Conservation (phyloP, 92 coral and sea anemone genomes). For the Epizoanthus illoricatus region DNA sequence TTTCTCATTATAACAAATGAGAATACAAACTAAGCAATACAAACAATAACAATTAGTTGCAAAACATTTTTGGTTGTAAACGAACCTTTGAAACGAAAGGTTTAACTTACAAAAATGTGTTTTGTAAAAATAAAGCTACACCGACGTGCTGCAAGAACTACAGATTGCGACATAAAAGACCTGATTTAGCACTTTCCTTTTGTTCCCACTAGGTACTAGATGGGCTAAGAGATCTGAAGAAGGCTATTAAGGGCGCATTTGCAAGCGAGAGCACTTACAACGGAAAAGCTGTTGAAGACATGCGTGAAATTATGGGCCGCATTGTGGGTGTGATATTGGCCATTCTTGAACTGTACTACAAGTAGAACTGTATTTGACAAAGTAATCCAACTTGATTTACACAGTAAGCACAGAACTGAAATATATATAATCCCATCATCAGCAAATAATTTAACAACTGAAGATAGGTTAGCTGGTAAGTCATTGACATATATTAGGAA, state of each 20-base stretch:
- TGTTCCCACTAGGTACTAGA: conserved; percentile 61
- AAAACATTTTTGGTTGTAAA: too few relatives aligned
- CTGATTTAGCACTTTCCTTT: background rate
- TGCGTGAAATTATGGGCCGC: conserved; percentile 69
- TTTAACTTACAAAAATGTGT: too few relatives aligned
- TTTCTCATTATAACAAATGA: too few relatives aligned
- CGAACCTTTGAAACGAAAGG: too few relatives aligned
- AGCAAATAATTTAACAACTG: too few relatives aligned
- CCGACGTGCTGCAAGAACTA: too few relatives aligned
- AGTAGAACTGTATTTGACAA: conserved; percentile 2
- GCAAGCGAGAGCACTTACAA: conserved; percentile 81
- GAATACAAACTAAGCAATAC: too few relatives aligned
- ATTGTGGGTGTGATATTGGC: conserved; percentile 66
- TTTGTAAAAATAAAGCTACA: too few relatives aligned
- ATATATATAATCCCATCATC: background rate
- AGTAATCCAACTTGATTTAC: too few relatives aligned
- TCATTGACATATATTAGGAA: too few relatives aligned
- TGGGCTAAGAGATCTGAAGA: conserved; percentile 65
- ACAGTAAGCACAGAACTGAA: background rate
- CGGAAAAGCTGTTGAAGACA: conserved; percentile 87
- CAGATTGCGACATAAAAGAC: background rate
- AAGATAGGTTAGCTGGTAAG: too few relatives aligned
- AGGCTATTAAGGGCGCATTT: conserved; percentile 69
- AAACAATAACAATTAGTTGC: too few relatives aligned
- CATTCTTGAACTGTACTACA: conserved; percentile 70